These are phyloP conservation scores for Protonibea diacanthus DNA, from an alignment of 2,797 vertebrate species.

Conservation along the genomic window DNA sequence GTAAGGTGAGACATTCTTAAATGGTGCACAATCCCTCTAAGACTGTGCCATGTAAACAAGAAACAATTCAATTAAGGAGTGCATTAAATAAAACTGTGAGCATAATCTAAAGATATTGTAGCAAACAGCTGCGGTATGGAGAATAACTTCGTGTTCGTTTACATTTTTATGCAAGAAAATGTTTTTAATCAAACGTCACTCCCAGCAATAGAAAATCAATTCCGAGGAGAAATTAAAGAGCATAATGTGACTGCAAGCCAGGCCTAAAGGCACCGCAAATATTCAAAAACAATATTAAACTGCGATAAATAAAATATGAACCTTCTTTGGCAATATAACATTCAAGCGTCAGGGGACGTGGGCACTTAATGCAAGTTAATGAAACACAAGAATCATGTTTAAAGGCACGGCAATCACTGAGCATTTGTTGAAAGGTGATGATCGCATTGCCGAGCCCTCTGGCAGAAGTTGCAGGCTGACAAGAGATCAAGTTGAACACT, in stretches of 20 bases:
- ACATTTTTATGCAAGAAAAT: slow-evolving; percentile 79
- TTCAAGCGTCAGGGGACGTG: slow-evolving; percentile 75
- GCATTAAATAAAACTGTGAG: slow-evolving; percentile 62
- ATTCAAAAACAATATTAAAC: slow-evolving; percentile 87
- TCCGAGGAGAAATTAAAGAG: slow-evolving; percentile 84
- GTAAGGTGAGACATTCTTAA: slow-evolving; percentile 68
- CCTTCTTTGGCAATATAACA: slow-evolving; percentile 82
- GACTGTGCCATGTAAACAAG: slow-evolving; percentile 58
- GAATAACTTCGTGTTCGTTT: slow-evolving; percentile 68
- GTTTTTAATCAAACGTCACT: slow-evolving; percentile 82
- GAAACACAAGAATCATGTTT: slow-evolving; percentile 79
- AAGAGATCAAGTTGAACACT: slow-evolving; percentile 74
- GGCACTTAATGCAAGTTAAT: slow-evolving; percentile 84
- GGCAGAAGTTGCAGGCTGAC: slow-evolving; percentile 76
- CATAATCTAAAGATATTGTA: slow-evolving; percentile 72
- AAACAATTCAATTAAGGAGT: slow-evolving; percentile 72
- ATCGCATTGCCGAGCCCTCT: slow-evolving; percentile 70
- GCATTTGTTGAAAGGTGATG: slow-evolving; percentile 72
- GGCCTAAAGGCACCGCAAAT: slow-evolving; percentile 83
- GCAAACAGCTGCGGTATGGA: slow-evolving; percentile 60
- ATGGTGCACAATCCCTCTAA: slow-evolving; percentile 18
- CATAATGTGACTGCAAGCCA: slow-evolving; percentile 76
- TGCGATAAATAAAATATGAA: slow-evolving; percentile 87
- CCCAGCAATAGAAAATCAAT: slow-evolving; percentile 78
- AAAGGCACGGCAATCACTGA: slow-evolving; percentile 68